A percentile compares a stretch with the other conserved stretches of the same genome.
Conservation (phyloP, 2,113 vertebrate species). For the Nibea coibor region DNA sequence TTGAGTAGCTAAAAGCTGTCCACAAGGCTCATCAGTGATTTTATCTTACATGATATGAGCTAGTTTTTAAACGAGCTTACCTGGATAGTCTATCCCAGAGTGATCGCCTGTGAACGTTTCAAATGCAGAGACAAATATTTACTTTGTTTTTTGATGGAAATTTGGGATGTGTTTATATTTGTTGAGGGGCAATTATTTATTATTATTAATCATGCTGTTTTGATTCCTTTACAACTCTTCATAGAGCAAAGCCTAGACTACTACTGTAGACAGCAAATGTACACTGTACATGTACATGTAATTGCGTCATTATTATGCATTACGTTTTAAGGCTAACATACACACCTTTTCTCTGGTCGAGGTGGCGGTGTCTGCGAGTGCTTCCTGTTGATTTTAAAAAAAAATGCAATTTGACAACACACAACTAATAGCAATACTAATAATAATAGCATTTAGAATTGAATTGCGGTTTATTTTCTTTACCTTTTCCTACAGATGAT, state of each 20-base stretch:
- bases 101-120: slow-evolving; percentile 47
- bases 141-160: neutral
- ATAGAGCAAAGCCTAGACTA: neutral
- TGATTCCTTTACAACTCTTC: neutral
- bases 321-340: neutral
- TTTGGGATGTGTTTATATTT: neutral
- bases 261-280: neutral
- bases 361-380: slow-evolving; percentile 37
- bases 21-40: neutral
- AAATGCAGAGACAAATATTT: neutral
- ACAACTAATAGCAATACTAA: neutral
- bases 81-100: slow-evolving; percentile 61
- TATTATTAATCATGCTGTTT: too few relatives aligned
- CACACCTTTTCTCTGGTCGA: slow-evolving; percentile 62
- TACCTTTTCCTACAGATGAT: slow-evolving; percentile 57
- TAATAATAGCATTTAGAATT: neutral
- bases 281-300: neutral
- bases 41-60: neutral
- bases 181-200: too few relatives aligned
- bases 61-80: slow-evolving; percentile 16
- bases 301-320: neutral
- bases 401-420: neutral
- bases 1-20: neutral
- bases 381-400: slow-evolving; percentile 18
- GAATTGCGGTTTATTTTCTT: neutral